A percentile compares a stretch with the other conserved stretches of the same genome.
These are phyloP conservation scores for Auanema freiburgensis DNA, from an alignment of 2,888 invertebrate species.

Conservation along the genomic window DNA sequence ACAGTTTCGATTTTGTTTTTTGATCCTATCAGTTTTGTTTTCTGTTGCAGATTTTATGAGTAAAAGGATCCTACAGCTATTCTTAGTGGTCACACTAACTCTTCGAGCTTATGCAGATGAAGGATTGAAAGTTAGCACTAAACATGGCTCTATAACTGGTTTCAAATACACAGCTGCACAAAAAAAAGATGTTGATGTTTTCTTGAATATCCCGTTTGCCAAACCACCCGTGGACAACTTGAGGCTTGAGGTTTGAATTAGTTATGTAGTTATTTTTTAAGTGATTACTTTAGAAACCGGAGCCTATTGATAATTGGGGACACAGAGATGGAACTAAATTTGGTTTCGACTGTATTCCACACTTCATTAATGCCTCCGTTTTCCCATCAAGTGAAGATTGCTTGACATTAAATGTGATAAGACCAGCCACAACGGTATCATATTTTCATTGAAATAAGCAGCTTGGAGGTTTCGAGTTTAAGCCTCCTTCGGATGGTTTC, in stretches of 20 bases:
- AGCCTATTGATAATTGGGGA: slow-evolving; percentile 7
- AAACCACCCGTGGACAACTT: slow-evolving; percentile 16
- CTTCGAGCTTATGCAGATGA: too few relatives aligned
- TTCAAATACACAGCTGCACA: slow-evolving; percentile 11
- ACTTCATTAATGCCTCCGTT: slow-evolving; percentile 1
- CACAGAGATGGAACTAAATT: slow-evolving; percentile 8
- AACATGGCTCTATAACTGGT: slow-evolving; percentile 13
- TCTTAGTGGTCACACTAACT: too few relatives aligned
- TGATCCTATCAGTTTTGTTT: too few relatives aligned
- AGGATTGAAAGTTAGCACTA: too few relatives aligned
- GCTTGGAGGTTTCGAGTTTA: neutral
- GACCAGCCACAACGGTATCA: slow-evolving; percentile 10
- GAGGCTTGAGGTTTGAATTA: slow-evolving; percentile 13
- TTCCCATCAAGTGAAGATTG: slow-evolving; percentile 15
- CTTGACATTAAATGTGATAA: slow-evolving; percentile 20
- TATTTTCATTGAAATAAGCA: neutral
- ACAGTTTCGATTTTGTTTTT: too few relatives aligned
- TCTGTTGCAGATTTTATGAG: too few relatives aligned
- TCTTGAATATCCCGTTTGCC: slow-evolving; percentile 16
- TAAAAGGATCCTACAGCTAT: too few relatives aligned
- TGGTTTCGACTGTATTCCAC: slow-evolving; percentile 14
- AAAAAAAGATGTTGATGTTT: slow-evolving; percentile 7
- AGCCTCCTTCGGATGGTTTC: slow-evolving; percentile 6
- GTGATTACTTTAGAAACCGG: slow-evolving; percentile 11
- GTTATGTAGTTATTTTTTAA: neutral